Percentiles rank a stretch among this genome's conserved stretches.
These are phyloP conservation scores for Pseudococcus longispinus DNA, from an alignment of 2,888 invertebrate genomes.

Conservation along the genomic window DNA sequence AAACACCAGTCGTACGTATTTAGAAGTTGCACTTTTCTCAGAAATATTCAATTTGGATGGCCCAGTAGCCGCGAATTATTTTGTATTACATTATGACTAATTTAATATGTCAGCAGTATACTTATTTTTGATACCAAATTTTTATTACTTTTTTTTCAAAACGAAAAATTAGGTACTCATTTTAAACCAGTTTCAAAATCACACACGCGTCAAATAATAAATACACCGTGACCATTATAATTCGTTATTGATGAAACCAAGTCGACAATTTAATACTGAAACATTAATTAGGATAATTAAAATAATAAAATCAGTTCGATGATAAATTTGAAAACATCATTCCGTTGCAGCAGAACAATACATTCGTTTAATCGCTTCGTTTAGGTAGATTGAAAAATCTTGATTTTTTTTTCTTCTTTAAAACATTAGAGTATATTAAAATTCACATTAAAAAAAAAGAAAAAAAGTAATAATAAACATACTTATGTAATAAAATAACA, in stretches of 20 bases:
- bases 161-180: no score
- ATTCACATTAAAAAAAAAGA: not conserved
- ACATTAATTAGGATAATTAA: not conserved
- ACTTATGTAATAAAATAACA: constrained; percentile 6
- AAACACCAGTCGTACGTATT: not conserved
- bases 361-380: not conserved
- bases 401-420: not conserved
- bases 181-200: no score
- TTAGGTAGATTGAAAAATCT: not conserved
- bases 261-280: constrained; percentile 9
- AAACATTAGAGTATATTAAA: constrained; percentile 14
- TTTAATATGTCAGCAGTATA: not conserved
- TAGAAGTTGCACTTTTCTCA: not conserved
- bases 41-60: constrained; percentile 11
- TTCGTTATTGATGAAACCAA: not conserved
- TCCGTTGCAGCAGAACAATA: not conserved
- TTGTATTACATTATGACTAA: constrained; percentile 20
- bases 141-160: no score
- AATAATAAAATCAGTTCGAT: constrained; percentile 5
- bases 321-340: not conserved
- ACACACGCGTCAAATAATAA: not conserved
- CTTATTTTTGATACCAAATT: not conserved
- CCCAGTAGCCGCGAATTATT: not conserved
- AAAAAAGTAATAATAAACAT: constrained; percentile 18
- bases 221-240: not conserved